Percentiles rank a stretch among this genome's conserved stretches.
phyloP scores from a whole-genome alignment of 1,140 invertebrate genomes.

The Chymomyza costata region DNA sequence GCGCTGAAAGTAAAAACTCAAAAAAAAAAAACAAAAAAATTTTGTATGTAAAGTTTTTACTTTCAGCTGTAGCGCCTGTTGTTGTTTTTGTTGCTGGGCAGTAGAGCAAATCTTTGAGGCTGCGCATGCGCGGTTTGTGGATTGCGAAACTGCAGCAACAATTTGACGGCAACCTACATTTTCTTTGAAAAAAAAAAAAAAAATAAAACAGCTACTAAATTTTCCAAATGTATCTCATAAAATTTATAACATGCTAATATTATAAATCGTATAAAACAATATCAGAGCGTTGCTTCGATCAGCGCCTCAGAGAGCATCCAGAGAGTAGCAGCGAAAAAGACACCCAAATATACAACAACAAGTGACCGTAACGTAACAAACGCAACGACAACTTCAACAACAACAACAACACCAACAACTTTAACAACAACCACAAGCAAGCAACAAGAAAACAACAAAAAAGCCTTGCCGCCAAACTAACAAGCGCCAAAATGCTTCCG shows the following conservation, averaged over 20 bases:
- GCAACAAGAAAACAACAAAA: too few relatives aligned
- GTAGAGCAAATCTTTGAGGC: not conserved
- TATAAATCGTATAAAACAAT: too few relatives aligned
- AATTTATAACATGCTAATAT: too few relatives aligned
- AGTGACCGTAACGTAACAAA: not conserved
- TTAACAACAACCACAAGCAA: not conserved
- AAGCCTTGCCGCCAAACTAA: not conserved
- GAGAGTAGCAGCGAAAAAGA: too few relatives aligned
- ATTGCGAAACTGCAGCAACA: not conserved
- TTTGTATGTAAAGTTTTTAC: not conserved
- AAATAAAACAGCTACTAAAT: not conserved
- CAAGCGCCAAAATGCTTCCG: constrained; percentile 36
- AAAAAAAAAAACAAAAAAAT: not conserved
- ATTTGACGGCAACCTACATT: not conserved
- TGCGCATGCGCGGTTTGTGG: not conserved
- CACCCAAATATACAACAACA: too few relatives aligned
- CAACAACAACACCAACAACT: not conserved
- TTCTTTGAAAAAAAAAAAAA: not conserved
- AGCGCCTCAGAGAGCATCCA: too few relatives aligned
- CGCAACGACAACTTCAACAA: not conserved
- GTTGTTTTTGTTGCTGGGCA: not conserved
- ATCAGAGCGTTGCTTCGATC: too few relatives aligned
- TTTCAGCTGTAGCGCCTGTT: too few relatives aligned
- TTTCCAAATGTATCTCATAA: too few relatives aligned
- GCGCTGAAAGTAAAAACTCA: not conserved